Percentiles rank a stretch among this genome's conserved stretches.
phyloP scores from a whole-genome alignment of 2,888 invertebrate genomes.

The Andrena marginata region DNA sequence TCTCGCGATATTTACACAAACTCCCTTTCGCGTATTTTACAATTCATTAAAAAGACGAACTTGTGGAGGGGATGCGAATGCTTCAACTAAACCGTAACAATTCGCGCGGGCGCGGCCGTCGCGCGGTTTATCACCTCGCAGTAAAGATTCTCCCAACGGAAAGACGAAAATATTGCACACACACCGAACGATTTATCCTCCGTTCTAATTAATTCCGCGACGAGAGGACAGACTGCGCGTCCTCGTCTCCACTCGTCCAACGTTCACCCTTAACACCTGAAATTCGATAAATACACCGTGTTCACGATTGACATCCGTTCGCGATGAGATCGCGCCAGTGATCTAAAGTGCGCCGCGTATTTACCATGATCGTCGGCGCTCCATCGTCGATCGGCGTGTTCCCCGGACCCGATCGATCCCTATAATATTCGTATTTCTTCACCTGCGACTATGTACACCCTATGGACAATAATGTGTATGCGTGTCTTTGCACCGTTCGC shows the following conservation, averaged over 20 bases:
- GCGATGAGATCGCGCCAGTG: constrained; percentile 33
- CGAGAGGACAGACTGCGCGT: constrained; percentile 24
- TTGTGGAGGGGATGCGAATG: constrained; percentile 17
- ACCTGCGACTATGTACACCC: constrained; percentile 73
- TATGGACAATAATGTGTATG: constrained; percentile 80
- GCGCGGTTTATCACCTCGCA: constrained; percentile 11
- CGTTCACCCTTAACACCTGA: constrained; percentile 59
- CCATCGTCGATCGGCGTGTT: constrained; percentile 8
- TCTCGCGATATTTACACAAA: constrained; percentile 59
- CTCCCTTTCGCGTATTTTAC: background rate
- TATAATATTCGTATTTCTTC: constrained; percentile 66
- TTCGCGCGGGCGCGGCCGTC: constrained; percentile 4
- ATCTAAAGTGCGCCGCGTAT: background rate
- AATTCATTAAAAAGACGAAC: constrained; percentile 24
- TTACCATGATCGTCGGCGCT: background rate
- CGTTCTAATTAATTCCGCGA: constrained; percentile 36
- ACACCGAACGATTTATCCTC: constrained; percentile 56
- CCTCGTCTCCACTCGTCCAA: constrained; percentile 47
- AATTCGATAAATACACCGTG: constrained; percentile 74
- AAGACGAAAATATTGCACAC: constrained; percentile 74
- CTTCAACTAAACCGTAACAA: constrained; percentile 56
- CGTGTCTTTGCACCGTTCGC: constrained; percentile 58
- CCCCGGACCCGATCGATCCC: constrained; percentile 31
- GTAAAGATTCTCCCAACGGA: constrained; percentile 36
- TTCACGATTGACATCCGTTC: constrained; percentile 70